Evolutionary conservation across 2,797 vertebrate species (phyloP).

Genomic region (Sphaeramia orbicularis): DNA sequence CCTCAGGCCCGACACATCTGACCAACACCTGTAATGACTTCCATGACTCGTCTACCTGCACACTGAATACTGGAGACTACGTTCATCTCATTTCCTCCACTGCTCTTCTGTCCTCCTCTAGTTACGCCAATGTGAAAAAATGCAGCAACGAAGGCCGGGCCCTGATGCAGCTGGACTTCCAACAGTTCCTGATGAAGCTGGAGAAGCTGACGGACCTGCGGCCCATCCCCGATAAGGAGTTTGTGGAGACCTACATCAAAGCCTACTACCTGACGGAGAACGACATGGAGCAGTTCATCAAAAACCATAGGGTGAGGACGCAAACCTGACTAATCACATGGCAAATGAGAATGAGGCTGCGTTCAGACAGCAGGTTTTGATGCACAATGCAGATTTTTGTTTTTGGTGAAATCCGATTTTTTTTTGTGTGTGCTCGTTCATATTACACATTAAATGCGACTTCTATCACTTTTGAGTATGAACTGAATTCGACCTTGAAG

Average conservation of each 20-base stretch:
- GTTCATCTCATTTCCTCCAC: too few species aligned
- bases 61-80: too few species aligned
- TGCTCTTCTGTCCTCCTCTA: constrained; percentile 52
- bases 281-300: constrained; percentile 99
- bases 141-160: constrained; percentile 99
- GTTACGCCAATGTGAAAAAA: constrained; percentile 99
- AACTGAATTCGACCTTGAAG: too few species aligned
- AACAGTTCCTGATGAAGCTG: constrained; percentile 98
- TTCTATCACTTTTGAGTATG: too few species aligned
- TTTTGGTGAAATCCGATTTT: too few species aligned
- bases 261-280: constrained; percentile 99
- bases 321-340: too few species aligned
- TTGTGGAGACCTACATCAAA: constrained; percentile 99
- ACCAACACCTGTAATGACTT: constrained; percentile 1
- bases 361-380: too few species aligned
- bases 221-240: constrained; percentile 99
- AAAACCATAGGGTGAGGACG: constrained; percentile 91
- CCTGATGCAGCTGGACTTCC: constrained; percentile 99
- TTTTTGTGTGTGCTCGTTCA: too few species aligned
- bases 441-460: too few species aligned
- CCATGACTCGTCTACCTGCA: too few species aligned
- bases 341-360: too few species aligned
- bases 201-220: constrained; percentile 98
- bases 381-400: too few species aligned
- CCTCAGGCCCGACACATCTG: not conserved